phyloP scores from a whole-genome alignment of 2,797 vertebrate genomes.

The Hirundo rustica region DNA sequence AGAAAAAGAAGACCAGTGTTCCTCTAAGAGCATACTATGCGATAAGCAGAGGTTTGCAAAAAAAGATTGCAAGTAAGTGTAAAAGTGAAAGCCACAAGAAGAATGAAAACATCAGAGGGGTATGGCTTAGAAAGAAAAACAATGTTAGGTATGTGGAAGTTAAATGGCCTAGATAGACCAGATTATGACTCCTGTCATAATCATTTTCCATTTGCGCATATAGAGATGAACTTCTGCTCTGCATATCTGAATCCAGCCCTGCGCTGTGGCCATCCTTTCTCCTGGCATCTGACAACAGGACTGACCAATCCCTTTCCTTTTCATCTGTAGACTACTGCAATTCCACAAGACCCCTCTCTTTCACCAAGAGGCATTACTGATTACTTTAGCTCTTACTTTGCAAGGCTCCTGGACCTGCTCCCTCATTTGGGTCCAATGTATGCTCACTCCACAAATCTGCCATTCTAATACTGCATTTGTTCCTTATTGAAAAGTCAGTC shows the following conservation, averaged over 20 bases:
- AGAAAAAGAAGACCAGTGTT: background rate
- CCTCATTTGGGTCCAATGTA: background rate
- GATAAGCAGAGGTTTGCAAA: background rate
- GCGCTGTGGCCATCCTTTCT: accelerated
- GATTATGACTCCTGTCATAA: background rate
- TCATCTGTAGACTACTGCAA: accelerated
- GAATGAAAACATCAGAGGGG: background rate
- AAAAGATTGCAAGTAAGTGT: background rate
- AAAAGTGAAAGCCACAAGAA: background rate
- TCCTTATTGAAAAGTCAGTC: background rate
- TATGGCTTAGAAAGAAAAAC: background rate
- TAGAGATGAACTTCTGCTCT: background rate
- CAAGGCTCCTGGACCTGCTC: background rate
- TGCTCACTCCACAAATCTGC: background rate
- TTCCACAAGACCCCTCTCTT: background rate
- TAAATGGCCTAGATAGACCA: background rate
- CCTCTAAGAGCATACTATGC: background rate
- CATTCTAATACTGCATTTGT: background rate
- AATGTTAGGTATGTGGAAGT: background rate
- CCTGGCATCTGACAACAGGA: accelerated
- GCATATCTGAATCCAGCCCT: background rate
- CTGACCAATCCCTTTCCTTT: background rate
- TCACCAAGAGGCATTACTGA: background rate
- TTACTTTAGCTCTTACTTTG: background rate
- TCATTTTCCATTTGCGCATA: background rate